Conservation (phyloP, 2,888 invertebrate genomes). For the Halictus ligatus region DNA sequence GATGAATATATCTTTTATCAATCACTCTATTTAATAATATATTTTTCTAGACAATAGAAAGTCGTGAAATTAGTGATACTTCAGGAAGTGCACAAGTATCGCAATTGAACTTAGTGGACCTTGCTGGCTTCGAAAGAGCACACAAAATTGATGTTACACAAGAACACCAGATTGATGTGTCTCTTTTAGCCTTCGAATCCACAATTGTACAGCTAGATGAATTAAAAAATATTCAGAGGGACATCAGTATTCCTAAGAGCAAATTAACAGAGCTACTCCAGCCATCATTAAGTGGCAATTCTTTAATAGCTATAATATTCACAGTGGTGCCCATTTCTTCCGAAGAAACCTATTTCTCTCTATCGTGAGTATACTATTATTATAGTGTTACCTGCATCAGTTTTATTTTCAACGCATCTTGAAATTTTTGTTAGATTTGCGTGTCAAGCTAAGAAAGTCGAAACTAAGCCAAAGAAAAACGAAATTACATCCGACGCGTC, state of each 20-base stretch:
- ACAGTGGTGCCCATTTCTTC: slow-evolving; percentile 92
- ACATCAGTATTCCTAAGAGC: slow-evolving; percentile 91
- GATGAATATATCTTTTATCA: slow-evolving; percentile 18
- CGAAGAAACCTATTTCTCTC: slow-evolving; percentile 90
- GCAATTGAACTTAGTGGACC: slow-evolving; percentile 93
- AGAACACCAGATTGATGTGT: slow-evolving; percentile 92
- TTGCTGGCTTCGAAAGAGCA: slow-evolving; percentile 94
- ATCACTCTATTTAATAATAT: neutral
- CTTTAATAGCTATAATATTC: slow-evolving; percentile 94
- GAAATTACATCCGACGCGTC: slow-evolving; percentile 89
- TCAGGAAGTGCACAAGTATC: slow-evolving; percentile 89
- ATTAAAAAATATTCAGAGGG: slow-evolving; percentile 81
- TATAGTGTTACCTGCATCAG: neutral
- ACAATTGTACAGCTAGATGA: slow-evolving; percentile 94
- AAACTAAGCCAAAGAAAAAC: slow-evolving; percentile 92
- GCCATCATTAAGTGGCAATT: slow-evolving; percentile 94
- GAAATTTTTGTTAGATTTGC: slow-evolving; percentile 88
- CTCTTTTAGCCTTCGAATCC: slow-evolving; percentile 89
- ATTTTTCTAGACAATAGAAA: slow-evolving; percentile 86
- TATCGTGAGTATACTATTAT: slow-evolving; percentile 84
- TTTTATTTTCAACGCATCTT: slow-evolving; percentile 22
- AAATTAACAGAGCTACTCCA: slow-evolving; percentile 94
- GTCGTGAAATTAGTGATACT: slow-evolving; percentile 86
- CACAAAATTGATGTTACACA: slow-evolving; percentile 92
- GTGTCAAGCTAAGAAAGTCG: slow-evolving; percentile 91